Base-by-base conservation (phyloP, 2,797 vertebrate genomes). In the Gephyroberyx darwinii region DNA sequence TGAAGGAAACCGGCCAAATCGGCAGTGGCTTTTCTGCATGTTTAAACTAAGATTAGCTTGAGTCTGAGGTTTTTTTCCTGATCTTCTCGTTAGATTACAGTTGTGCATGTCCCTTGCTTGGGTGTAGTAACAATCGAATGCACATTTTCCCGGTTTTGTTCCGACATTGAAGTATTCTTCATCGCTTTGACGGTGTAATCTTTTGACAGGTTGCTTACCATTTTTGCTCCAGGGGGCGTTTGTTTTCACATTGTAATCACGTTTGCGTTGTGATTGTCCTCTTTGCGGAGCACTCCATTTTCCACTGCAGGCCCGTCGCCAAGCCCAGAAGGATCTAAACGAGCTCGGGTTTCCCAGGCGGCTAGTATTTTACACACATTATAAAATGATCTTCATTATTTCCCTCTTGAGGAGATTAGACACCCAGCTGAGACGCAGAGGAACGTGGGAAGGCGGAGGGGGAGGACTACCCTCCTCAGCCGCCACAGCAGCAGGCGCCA, bases 301-400 rank as follows among this genome's bases (percentile, higher is more conserved):
- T 78, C 64, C 71, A 8, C 71, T 69, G 73, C 57, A 54, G 67
- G 65, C 56, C 57, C 19, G 57, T 57, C 22, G 74, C 66, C 45
- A 56, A 62, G 71, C 66, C 45, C 53, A 58, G 48, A 66, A 54
- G 55, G 30, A 52, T 51, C 53, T 35, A 70, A 81, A 83, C 56
- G 41, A 68, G 31, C 31, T 10, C 16, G 22, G 54, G 37, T 72
- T 75, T 73, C 83, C 83, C 80, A 63, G 35, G 61, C 62, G 81
- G 69, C 62, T 55, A 12, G 61, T 77, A 72, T 85, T 91, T 88
- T 81, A 78, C 69, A 70, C 80, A 57, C 80, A 61, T 77, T 83
- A 84, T 84, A 81, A 86, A 80, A 61, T 81, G 30, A 87, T 86
- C 75, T 80, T 83, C 74, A 79, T 89, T 80, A 86, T 86, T 78